Base-by-base conservation (phyloP, 2,113 vertebrate genomes). In the Monarcha castaneiventris region DNA sequence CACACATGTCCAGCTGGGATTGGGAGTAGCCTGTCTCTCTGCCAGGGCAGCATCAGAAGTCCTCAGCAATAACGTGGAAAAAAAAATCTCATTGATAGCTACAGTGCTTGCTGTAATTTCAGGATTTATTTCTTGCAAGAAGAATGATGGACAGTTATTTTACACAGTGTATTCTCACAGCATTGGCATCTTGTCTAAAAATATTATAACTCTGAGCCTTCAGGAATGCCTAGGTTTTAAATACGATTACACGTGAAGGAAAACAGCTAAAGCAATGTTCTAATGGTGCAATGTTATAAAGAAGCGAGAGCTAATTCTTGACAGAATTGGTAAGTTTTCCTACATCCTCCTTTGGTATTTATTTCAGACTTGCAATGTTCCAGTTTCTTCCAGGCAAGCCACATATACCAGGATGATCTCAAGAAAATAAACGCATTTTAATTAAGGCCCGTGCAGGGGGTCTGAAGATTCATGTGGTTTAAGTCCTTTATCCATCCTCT, bases 1-100 rank as follows among this genome's bases (percentile, higher is more conserved):
- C 55, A 11, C 11, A 3, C 0, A 0, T 41, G 19, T 56, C 51
- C 67, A 35, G 16, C 33, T 61, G 37, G 25, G 43, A 52, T 7
- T 48, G n/a, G 11, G 66, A 87, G 16, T 13, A 52, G 7, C 30
- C 56, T 84, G 41, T 39, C 26, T 77, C 69, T 73, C 5, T 64
- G 52, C 32, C 49, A 90, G 21, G n/a, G 19, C 32, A 43, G 61
- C 0, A 2, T 46, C 76, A 88, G n/a, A 84, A 66, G 15, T 66
- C 49, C 25, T 39, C 27, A 74, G 27, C 39, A 88, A 37, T 25
- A 54, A 35, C 25, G 33, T 14, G 20, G 25, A 26, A 84, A 62
- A 22, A n/a, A 48, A 89, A 58, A 15, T 33, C 8, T 78, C 21
- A 43, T 49, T 59, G 61, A 69, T 84, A 13, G 55, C 56, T 61